Percentiles rank a stretch among this genome's conserved stretches.
phyloP scores from a whole-genome alignment of 2,797 vertebrate genomes.

The Choloepus didactylus region DNA sequence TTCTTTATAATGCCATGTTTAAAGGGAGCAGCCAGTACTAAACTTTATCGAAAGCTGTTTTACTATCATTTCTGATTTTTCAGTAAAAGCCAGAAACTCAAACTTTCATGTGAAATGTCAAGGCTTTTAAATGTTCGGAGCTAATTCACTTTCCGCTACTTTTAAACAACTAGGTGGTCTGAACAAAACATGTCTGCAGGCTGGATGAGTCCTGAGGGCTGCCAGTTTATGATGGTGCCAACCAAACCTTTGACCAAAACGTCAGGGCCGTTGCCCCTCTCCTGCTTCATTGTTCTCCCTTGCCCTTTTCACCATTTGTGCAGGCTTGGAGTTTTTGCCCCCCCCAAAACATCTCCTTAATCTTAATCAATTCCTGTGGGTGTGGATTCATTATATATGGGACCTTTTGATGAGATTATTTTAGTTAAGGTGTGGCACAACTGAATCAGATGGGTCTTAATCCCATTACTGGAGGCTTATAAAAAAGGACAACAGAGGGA shows the following conservation, averaged over 20 bases:
- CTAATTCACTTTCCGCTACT: conserved; percentile 8
- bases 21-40: not conserved
- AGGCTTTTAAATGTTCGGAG: conserved; percentile 54
- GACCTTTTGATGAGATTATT: too few species aligned
- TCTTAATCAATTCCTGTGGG: too few species aligned
- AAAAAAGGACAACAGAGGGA: too few species aligned
- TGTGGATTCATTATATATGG: too few species aligned
- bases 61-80: not conserved
- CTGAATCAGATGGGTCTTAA: too few species aligned
- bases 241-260: not conserved
- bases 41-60: not conserved
- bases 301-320: not conserved
- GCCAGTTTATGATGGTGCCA: not conserved
- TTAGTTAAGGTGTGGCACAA: too few species aligned
- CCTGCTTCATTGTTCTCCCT: not conserved
- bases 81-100: conserved; percentile 40
- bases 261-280: not conserved
- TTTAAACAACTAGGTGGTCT: conserved; percentile 3
- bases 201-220: not conserved
- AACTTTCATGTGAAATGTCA: conserved; percentile 34
- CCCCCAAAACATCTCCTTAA: too few species aligned
- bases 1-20: not conserved
- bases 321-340: too few species aligned
- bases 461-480: too few species aligned
- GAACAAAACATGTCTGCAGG: not conserved